A percentile compares a stretch with the other conserved stretches of the same genome.
These are phyloP conservation scores for Sebastes aleutianus DNA, from an alignment of 2,797 vertebrate species.

Conservation along the genomic window DNA sequence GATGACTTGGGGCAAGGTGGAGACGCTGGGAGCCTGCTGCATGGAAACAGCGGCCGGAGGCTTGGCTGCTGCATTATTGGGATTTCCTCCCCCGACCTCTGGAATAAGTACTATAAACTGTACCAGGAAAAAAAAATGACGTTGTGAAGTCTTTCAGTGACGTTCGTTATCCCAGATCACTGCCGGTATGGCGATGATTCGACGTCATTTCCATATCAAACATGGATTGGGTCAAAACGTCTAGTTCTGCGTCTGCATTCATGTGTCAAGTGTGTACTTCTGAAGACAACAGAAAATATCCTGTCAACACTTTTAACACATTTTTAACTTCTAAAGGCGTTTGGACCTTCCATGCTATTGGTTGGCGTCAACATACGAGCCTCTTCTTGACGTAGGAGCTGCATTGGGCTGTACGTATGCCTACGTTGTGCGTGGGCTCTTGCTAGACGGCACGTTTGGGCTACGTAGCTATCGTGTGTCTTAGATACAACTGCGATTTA, in stretches of 20 bases:
- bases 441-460: no score
- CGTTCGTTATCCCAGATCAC: neutral
- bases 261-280: neutral
- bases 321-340: no score
- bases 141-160: neutral
- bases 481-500: neutral
- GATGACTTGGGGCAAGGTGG: constrained; percentile 92
- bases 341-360: no score
- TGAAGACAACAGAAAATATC: no score
- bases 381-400: no score
- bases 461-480: neutral
- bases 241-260: neutral
- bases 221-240: neutral
- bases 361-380: no score
- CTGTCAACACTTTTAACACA: no score
- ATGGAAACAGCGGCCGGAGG: constrained; percentile 91
- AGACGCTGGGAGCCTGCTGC: constrained; percentile 85
- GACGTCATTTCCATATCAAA: neutral
- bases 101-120: constrained; percentile 68
- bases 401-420: no score
- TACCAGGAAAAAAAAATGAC: neutral
- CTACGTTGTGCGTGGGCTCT: neutral
- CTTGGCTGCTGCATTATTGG: constrained; percentile 93
- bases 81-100: constrained; percentile 72
- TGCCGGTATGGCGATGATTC: neutral